Percentiles rank a stretch among this genome's conserved stretches.
phyloP scores from a whole-genome alignment of 1,140 invertebrate species.

The Drosophila parvula region DNA sequence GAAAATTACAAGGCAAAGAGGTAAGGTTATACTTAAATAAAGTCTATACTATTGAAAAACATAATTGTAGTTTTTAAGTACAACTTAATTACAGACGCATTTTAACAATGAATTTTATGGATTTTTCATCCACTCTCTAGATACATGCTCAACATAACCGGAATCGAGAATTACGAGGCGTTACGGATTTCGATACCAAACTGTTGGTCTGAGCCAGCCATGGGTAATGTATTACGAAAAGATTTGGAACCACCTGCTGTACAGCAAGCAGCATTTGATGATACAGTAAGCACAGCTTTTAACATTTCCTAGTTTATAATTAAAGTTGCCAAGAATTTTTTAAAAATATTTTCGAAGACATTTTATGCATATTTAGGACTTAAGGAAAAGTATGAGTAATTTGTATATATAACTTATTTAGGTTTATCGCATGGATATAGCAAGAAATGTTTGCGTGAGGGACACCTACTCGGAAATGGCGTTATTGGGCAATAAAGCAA shows the following conservation, averaged over 20 bases:
- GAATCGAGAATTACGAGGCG: constrained; percentile 88
- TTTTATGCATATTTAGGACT: constrained; percentile 54
- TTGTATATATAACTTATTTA: constrained; percentile 20
- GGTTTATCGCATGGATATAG: constrained; percentile 92
- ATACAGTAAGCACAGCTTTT: constrained; percentile 85
- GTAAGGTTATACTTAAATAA: constrained; percentile 28
- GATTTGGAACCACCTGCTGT: constrained; percentile 88
- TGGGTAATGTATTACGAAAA: constrained; percentile 85
- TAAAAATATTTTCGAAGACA: constrained; percentile 30
- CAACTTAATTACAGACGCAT: not conserved
- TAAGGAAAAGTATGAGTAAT: constrained; percentile 10
- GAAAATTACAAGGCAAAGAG: constrained; percentile 42
- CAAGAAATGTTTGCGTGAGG: constrained; percentile 89
- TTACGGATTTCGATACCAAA: constrained; percentile 88
- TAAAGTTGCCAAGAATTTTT: not conserved
- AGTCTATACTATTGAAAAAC: too few species aligned
- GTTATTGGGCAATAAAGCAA: constrained; percentile 21
- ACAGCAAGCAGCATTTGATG: constrained; percentile 94
- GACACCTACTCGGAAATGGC: constrained; percentile 63
- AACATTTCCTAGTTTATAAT: not conserved
- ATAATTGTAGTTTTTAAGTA: not conserved
- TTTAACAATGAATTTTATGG: not conserved
- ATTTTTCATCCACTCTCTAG: constrained; percentile 51
- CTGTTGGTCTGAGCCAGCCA: constrained; percentile 90
- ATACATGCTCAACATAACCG: constrained; percentile 88